Percentiles rank a stretch among this genome's conserved stretches.
These are phyloP conservation scores for Apis cerana DNA, from an alignment of 1,140 invertebrate species.

Conservation along the genomic window DNA sequence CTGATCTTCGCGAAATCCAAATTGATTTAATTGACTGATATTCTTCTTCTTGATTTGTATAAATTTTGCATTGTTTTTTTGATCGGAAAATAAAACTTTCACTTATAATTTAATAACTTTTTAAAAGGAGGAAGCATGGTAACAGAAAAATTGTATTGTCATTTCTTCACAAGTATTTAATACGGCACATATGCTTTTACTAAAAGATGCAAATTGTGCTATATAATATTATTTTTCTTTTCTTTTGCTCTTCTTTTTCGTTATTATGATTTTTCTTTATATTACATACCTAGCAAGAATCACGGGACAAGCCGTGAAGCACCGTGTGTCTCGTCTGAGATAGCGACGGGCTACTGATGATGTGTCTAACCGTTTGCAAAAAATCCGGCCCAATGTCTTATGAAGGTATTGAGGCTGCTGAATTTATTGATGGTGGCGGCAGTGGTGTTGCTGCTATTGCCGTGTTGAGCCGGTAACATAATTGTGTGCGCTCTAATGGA, in stretches of 20 bases:
- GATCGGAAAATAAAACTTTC: not conserved
- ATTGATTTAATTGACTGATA: not conserved
- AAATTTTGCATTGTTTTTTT: not conserved
- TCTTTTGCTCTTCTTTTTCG: not conserved
- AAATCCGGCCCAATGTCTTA: slow-evolving; percentile 30
- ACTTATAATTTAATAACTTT: not conserved
- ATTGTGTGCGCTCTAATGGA: slow-evolving; percentile 43
- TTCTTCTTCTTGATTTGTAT: slow-evolving; percentile 4
- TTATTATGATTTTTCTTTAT: not conserved
- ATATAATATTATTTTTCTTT: not conserved
- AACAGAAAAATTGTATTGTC: not conserved
- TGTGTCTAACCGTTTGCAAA: slow-evolving; percentile 56
- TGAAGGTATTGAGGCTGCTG: slow-evolving; percentile 2
- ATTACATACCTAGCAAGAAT: slow-evolving; percentile 19
- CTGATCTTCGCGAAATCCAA: slow-evolving; percentile 48
- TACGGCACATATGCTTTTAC: too few species aligned
- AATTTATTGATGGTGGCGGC: slow-evolving; percentile 9
- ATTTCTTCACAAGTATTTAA: not conserved
- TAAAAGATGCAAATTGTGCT: not conserved
- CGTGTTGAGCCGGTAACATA: slow-evolving; percentile 54
- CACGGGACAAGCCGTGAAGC: slow-evolving; percentile 29
- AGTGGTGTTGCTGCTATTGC: slow-evolving; percentile 36
- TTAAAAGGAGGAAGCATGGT: not conserved
- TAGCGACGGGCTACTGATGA: not conserved
- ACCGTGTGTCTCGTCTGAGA: not conserved